Percentiles rank a stretch among this genome's conserved stretches.
Evolutionary conservation across 2,113 vertebrate species (phyloP).

Genomic region (Cynoglossus semilaevis): DNA sequence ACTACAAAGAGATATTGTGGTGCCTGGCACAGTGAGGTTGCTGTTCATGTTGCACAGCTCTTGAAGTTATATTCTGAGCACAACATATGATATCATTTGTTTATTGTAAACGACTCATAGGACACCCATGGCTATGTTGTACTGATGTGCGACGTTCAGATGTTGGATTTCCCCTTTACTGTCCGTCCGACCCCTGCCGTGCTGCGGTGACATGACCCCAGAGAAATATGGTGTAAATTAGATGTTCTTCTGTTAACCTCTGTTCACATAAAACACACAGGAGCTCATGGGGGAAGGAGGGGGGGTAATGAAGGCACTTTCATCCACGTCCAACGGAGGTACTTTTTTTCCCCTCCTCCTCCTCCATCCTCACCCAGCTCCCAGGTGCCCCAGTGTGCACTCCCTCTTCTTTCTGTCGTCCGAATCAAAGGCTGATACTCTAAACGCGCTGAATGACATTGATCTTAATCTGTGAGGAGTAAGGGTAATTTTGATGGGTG

Average conservation of each 20-base stretch:
- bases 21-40: too few species aligned
- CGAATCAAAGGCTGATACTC: constrained; percentile 79
- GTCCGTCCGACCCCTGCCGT: too few species aligned
- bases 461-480: constrained; percentile 75
- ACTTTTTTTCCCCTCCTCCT: constrained; percentile 14
- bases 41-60: too few species aligned
- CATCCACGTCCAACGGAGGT: constrained; percentile 38
- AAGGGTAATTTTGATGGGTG: constrained; percentile 68
- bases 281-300: constrained; percentile 31
- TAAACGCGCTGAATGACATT: constrained; percentile 74
- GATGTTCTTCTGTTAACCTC: constrained; percentile 4
- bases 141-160: too few species aligned
- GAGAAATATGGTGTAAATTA: constrained; percentile 4
- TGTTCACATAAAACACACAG: constrained; percentile 22
- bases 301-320: constrained; percentile 49
- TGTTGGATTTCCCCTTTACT: too few species aligned
- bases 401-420: constrained; percentile 76
- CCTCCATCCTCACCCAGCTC: constrained; percentile 65
- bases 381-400: constrained; percentile 60
- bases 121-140: too few species aligned
- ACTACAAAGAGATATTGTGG: too few species aligned
- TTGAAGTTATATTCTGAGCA: too few species aligned
- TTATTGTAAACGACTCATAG: too few species aligned
- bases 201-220: neutral
- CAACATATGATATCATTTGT: too few species aligned